Base-by-base conservation (phyloP, 2,113 vertebrate species). In the Chlorodrepanis virens region DNA sequence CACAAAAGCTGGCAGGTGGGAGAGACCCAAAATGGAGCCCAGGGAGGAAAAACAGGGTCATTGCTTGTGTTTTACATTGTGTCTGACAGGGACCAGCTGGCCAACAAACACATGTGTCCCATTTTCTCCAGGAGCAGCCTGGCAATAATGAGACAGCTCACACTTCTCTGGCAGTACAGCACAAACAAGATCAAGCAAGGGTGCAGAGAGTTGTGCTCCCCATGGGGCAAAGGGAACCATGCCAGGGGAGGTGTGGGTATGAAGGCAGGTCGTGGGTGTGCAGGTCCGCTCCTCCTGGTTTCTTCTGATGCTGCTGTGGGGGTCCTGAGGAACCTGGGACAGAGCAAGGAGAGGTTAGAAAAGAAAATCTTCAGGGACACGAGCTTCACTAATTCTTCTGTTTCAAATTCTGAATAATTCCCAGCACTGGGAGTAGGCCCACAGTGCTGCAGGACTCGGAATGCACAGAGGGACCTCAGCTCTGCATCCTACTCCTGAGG, bases 391-490 rank as follows among this genome's bases (percentile, higher is more conserved):
- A 19, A 22, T 69, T 60, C 37, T 56, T 69, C 19, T 67, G 31
- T 77, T 76, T 89, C 23, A 45, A 45, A 53, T 56, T 71, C n/a
- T 25, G 64, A 44, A 47, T 50, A 22, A 33, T 44, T 59, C 14
- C 59, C 4, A 7, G 24, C 24, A 6, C 33, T 3, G 1, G 29
- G 69, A 64, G 9, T 1, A 4, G 47, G 33, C 31, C 23, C 14
- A 9, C 0, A 1, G 25, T 24, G 44, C 56, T 70, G 56, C 28
- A 71, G 67, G 76, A 37, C 6, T 29, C 0, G 0, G n/a, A 52
- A 25, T 40, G 20, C 6, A 10, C 0, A 3, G 42, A 35, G 12
- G n/a, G 49, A 45, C 22, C 10, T 5, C 44, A 47, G 0, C 39
- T 83, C 59, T 28, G 20, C 57, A 12, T 45, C 3, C 1, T 0